A percentile compares a stretch with the other conserved stretches of the same genome.
phyloP scores from a whole-genome alignment of 2,113 vertebrate genomes.

The Galemys pyrenaicus region DNA sequence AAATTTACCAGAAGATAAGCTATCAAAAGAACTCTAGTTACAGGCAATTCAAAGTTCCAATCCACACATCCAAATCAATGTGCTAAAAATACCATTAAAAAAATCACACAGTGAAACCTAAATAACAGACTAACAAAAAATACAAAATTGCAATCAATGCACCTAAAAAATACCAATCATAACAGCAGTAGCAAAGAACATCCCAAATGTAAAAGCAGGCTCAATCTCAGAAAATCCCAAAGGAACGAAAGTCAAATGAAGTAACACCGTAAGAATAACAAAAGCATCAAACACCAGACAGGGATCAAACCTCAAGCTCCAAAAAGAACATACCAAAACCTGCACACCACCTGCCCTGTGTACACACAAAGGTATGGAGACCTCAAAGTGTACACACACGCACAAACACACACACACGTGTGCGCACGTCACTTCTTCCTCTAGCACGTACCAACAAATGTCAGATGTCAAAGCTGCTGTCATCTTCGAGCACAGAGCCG shows the following conservation, averaged over 20 bases:
- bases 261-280: not conserved
- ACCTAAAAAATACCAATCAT: not conserved
- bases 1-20: not conserved
- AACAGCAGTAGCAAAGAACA: not conserved
- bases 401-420: no score
- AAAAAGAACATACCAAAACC: not conserved
- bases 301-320: not conserved
- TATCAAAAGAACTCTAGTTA: not conserved
- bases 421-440: not conserved
- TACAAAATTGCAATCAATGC: not conserved
- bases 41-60: not conserved
- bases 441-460: not conserved
- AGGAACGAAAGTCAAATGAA: not conserved
- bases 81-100: not conserved
- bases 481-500: not conserved
- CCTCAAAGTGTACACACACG: not conserved
- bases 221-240: not conserved
- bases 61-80: not conserved
- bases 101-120: not conserved
- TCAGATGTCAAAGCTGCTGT: not conserved
- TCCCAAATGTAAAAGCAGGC: not conserved
- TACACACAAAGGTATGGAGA: not conserved
- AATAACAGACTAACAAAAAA: not conserved
- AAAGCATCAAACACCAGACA: not conserved
- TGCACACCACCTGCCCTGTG: not conserved